Evolutionary conservation across 2,888 invertebrate species (phyloP).

Genomic region (Geophilus truncorum): DNA sequence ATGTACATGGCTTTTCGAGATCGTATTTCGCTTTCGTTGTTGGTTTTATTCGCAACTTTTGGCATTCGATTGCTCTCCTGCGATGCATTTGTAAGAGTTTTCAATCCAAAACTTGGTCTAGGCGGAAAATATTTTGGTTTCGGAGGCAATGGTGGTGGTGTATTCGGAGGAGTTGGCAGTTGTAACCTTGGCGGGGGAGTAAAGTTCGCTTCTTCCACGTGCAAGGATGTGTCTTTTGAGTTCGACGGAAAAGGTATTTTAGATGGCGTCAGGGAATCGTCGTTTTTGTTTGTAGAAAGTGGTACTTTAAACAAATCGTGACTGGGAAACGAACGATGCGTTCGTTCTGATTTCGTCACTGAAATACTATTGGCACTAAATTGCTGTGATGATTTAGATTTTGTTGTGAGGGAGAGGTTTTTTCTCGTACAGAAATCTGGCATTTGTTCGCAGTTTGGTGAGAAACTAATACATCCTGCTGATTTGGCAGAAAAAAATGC

Average conservation of each 20-base stretch:
- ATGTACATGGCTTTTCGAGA: not conserved
- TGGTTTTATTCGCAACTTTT: not conserved
- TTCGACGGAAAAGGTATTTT: not conserved
- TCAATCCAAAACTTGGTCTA: not conserved
- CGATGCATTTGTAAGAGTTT: not conserved
- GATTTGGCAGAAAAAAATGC: constrained; percentile 42
- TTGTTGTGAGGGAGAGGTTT: not conserved
- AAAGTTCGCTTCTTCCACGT: not conserved
- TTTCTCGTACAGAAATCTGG: not conserved
- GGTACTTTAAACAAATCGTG: not conserved
- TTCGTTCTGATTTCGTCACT: not conserved
- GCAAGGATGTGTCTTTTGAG: not conserved
- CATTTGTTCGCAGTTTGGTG: not conserved
- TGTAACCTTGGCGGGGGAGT: not conserved
- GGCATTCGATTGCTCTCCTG: not conserved
- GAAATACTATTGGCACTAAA: not conserved
- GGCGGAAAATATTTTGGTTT: not conserved
- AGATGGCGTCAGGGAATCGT: not conserved
- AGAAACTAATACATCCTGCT: constrained; percentile 28
- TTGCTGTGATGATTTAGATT: not conserved
- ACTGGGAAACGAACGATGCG: not conserved
- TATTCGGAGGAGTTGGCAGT: not conserved
- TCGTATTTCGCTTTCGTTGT: not conserved
- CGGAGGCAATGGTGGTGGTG: constrained; percentile 18
- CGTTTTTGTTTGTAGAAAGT: not conserved